Base-by-base conservation (phyloP, 2,888 invertebrate genomes). In the Endotricha flammealis region DNA sequence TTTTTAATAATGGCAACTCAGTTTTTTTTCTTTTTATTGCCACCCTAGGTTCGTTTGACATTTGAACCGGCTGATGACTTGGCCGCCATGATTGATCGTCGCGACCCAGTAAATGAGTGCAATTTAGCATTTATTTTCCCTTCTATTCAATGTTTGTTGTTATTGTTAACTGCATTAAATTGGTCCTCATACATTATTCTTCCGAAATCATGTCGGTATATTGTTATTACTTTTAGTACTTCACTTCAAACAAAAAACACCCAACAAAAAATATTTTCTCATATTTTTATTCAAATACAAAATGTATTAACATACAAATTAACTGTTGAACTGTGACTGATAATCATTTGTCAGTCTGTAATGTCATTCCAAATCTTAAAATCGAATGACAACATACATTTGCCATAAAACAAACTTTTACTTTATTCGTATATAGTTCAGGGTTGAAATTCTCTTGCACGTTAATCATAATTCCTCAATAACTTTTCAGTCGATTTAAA, bases 1-100 rank as follows among this genome's bases (percentile, higher is more conserved):
- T 86, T 86, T 86, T 86, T 86, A 86, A 86, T 85, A 85, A 83
- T 81, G 69, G 83, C 82, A 78, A 74, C 76, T 74, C 63, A 66
- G 72, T 74, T 78, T 78, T 74, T 76, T 64, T 67, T 75, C 23
- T 67, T 82, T 83, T 85, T 83, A 81, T 78, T 74, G 78, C 81
- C 80, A 81, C 86, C 86, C 86, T 81, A 83, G 74, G 74, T 80
- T 72, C 79, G 71, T 82, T 85, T 86, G 86, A 86, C 86, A 86
- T 86, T 86, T 81, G 82, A 86, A 85, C 85, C 61, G 77, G 68
- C 82, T 83, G 85, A 83, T 85, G 85, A 82, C 86, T 82, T 72
- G 69, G 73, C 67, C 60, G 69, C 73, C 61, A 82, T 86, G 86
- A 86, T 86, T 81, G 86, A 86, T 86, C 78, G 82, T 65, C 59